Percentiles rank a stretch among this genome's conserved stretches.
These are phyloP conservation scores for Drosophila mayaguana DNA, from an alignment of 2,888 invertebrate genomes.

Conservation along the genomic window DNA sequence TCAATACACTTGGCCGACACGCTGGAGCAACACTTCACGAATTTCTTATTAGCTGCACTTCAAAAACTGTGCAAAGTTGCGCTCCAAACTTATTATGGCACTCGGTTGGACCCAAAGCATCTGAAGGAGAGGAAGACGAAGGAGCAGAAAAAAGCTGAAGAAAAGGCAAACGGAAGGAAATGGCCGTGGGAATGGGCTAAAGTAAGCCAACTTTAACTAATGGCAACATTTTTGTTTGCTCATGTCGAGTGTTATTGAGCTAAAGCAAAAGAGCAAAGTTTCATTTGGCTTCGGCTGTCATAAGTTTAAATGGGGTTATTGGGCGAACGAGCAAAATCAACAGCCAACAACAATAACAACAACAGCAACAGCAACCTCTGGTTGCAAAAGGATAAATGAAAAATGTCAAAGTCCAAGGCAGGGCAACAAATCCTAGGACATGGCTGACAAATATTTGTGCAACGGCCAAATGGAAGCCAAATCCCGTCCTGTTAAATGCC, in stretches of 20 bases:
- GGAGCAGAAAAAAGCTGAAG: conserved; percentile 6
- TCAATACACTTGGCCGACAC: conserved; percentile 45
- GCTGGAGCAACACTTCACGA: conserved; percentile 69
- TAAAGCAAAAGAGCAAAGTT: conserved; percentile 64
- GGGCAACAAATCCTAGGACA: conserved; percentile 26
- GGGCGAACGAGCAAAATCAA: conserved; percentile 26
- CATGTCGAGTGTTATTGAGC: conserved; percentile 67
- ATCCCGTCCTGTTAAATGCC: conserved; percentile 9
- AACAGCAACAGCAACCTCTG: conserved; percentile 2
- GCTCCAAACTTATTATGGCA: conserved; percentile 64
- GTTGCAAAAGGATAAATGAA: conserved; percentile 28
- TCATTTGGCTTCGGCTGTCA: conserved; percentile 71
- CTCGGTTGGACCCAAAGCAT: conserved; percentile 28
- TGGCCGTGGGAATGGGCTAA: conserved; percentile 13
- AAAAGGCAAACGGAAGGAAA: conserved; percentile 23
- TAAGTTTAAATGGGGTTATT: conserved; percentile 72
- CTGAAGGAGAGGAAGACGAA: not conserved
- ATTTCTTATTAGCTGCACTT: conserved; percentile 74
- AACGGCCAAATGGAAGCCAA: conserved; percentile 26
- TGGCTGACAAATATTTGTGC: conserved; percentile 45
- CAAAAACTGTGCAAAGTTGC: conserved; percentile 53
- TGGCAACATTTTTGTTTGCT: conserved; percentile 67
- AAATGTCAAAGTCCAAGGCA: conserved; percentile 46
- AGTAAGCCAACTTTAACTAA: conserved; percentile 64
- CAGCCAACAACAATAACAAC: not conserved